phyloP scores from a whole-genome alignment of 1,140 invertebrate genomes.

The Formica exsecta region DNA sequence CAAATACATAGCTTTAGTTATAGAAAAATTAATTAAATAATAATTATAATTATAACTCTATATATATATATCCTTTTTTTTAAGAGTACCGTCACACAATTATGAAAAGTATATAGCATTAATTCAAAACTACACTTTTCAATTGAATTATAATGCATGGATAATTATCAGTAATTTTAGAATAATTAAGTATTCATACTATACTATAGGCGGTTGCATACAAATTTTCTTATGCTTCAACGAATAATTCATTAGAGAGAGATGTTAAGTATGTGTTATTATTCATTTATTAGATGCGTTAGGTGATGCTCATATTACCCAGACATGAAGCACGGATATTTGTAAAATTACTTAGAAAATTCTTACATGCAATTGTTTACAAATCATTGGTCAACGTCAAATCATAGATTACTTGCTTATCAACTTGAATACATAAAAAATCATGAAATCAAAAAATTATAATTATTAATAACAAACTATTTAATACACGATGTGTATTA shows the following conservation, averaged over 20 bases:
- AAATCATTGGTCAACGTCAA: not conserved
- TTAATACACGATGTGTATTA: too few species aligned
- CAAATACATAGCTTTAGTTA: not conserved
- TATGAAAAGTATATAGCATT: not conserved
- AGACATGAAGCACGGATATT: conserved; percentile 17
- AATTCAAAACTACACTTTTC: not conserved
- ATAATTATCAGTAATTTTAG: conserved; percentile 23
- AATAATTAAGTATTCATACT: conserved; percentile 21
- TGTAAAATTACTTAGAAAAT: conserved; percentile 11
- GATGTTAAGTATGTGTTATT: conserved; percentile 17
- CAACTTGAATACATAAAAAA: too few species aligned
- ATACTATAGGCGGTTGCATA: conserved; percentile 1
- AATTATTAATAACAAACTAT: too few species aligned
- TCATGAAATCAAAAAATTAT: too few species aligned
- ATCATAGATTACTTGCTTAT: not conserved
- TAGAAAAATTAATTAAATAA: not conserved
- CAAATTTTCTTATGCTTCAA: conserved; percentile 28
- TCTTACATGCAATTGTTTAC: conserved; percentile 9
- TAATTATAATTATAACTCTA: too few species aligned
- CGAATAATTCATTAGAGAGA: conserved; percentile 31
- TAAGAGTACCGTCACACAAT: not conserved
- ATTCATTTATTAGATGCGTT: conserved; percentile 1
- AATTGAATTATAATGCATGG: not conserved
- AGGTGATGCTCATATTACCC: conserved; percentile 32
- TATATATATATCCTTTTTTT: not conserved